Evolutionary conservation across 2,888 invertebrate species (phyloP).

Genomic region (Rosalia funebris): DNA sequence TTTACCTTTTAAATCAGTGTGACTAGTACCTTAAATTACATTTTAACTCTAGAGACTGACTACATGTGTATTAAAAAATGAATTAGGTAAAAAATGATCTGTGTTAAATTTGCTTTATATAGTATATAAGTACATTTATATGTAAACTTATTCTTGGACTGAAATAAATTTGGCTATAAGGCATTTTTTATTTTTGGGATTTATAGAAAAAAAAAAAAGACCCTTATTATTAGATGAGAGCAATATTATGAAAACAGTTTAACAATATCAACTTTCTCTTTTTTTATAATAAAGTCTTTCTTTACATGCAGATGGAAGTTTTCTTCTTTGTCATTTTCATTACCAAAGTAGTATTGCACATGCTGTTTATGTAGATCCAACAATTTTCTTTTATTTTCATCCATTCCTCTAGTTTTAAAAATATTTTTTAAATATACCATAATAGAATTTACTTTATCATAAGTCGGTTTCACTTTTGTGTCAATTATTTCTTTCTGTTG

Average conservation of each 20-base stretch:
- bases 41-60: constrained; percentile 9
- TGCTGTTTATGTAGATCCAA: constrained; percentile 16
- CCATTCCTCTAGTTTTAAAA: constrained; percentile 3
- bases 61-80: background rate
- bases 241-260: too few relatives aligned
- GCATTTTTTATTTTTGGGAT: background rate
- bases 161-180: constrained; percentile 8
- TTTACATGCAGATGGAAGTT: background rate
- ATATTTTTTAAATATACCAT: constrained; percentile 21
- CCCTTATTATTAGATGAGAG: too few relatives aligned
- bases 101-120: constrained; percentile 20
- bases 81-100: constrained; percentile 17
- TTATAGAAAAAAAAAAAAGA: too few relatives aligned
- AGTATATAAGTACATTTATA: constrained; percentile 7
- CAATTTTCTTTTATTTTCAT: constrained; percentile 21
- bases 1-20: too few relatives aligned
- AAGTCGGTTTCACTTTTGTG: constrained; percentile 20
- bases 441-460: constrained; percentile 27
- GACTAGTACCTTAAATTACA: too few relatives aligned
- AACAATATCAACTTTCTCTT: too few relatives aligned
- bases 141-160: constrained; percentile 12
- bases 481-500: constrained; percentile 32
- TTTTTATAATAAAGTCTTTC: background rate
- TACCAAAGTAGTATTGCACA: constrained; percentile 22
- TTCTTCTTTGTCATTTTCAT: background rate